Evolutionary conservation across 2,113 vertebrate genomes (phyloP).

Genomic region (Enhydra lutris): DNA sequence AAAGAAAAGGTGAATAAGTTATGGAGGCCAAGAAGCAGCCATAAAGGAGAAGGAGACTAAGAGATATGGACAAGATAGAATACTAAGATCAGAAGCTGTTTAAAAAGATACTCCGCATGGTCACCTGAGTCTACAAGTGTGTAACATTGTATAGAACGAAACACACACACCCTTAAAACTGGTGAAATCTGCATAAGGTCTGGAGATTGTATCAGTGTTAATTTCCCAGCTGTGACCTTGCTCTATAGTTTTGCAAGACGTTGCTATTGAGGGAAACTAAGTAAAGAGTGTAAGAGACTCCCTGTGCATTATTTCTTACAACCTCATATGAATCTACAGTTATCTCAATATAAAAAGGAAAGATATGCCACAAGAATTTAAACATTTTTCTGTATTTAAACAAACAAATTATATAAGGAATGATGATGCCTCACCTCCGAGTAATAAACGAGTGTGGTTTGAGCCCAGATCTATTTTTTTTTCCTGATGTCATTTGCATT

Average conservation of each 20-base stretch:
- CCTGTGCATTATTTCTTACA: not conserved
- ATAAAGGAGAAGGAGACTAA: not conserved
- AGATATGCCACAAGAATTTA: not conserved
- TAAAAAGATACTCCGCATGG: not conserved
- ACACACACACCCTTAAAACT: accelerated
- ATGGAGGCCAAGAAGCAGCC: not conserved
- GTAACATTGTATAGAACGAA: not conserved
- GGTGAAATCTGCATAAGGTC: accelerated
- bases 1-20: not conserved
- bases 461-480: not conserved
- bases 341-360: not conserved
- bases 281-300: not conserved
- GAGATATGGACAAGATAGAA: not conserved
- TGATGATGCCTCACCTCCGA: not conserved
- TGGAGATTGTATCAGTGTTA: accelerated
- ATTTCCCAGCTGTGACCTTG: not conserved
- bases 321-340: not conserved
- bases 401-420: not conserved
- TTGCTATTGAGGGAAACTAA: not conserved
- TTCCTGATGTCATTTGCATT: not conserved
- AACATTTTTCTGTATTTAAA: not conserved
- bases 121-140: not conserved
- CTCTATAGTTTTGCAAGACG: not conserved
- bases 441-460: slow-evolving; percentile 21
- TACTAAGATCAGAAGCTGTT: not conserved